phyloP scores from a whole-genome alignment of 2,113 vertebrate species.

The Ictidomys tridecemlineatus region DNA sequence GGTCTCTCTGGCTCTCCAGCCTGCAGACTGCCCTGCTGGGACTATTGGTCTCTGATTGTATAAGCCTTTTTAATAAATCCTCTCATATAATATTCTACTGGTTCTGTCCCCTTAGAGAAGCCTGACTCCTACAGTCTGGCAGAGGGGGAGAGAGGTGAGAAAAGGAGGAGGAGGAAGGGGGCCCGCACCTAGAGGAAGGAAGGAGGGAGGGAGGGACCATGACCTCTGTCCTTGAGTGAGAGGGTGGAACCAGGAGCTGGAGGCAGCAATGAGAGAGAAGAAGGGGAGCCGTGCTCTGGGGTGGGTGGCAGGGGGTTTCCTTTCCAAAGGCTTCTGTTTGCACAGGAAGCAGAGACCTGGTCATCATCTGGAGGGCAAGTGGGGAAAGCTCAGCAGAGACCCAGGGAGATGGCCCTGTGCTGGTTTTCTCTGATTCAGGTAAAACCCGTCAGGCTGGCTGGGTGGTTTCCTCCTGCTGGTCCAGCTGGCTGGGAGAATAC shows the following conservation, averaged over 20 bases:
- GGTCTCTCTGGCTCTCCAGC: neutral
- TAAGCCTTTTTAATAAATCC: neutral
- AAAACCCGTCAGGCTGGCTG: neutral
- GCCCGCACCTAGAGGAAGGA: too few relatives aligned
- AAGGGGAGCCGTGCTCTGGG: neutral
- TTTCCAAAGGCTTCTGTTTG: neutral
- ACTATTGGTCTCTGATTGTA: neutral
- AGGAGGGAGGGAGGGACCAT: too few relatives aligned
- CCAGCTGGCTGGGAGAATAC: neutral
- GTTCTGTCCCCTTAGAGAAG: neutral
- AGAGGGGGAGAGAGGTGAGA: accelerated
- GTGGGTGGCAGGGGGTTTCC: neutral
- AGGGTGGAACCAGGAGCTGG: neutral
- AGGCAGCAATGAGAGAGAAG: neutral
- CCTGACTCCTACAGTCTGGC: too few relatives aligned
- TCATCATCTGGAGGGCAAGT: neutral
- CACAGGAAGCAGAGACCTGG: neutral
- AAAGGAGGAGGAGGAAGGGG: neutral
- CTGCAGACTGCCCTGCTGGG: neutral
- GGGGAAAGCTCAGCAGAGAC: neutral
- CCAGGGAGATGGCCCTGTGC: neutral
- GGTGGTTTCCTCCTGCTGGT: neutral
- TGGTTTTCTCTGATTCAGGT: neutral
- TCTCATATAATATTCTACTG: neutral
- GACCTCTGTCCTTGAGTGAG: neutral